Base-by-base conservation (phyloP, 2,888 invertebrate species). In the Gymnoscelis rufifasciata region DNA sequence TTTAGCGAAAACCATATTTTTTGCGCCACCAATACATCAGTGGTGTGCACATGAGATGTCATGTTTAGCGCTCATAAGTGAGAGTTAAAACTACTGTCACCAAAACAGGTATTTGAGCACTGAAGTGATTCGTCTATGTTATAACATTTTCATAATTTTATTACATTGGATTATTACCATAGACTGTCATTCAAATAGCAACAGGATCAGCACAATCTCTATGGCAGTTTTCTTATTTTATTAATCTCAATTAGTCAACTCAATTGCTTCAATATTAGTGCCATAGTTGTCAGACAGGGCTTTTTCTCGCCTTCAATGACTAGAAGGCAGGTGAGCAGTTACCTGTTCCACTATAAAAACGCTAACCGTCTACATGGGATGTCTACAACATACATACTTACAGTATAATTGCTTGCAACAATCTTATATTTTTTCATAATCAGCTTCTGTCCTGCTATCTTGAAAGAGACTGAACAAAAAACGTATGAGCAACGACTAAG, bases 21-120 rank as follows among this genome's bases (percentile, higher is more conserved):
- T 88, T 87, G 78, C 75, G 63, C 64, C 78, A 80, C 79, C 78
- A 83, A 83, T 83, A 81, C 74, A 72, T 81, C 64, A 73, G 74
- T 76, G 76, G 70, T 71, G 71, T 71, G 75, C 74, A 71, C 76
- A 69, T 71, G 74, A 78, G 74, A 80, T 78, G 67, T 68, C 74
- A 74, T 69, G 74, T 78, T 19, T 35, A 84, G 83, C 83, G 81
- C 78, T 76, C 73, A 81, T 73, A 64, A 87, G 88, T 86, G 88
- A 88, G 88, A 88, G 88, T 87, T 83, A 78, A 73, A 19, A 75
- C 77, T 74, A 77, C 76, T 82, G 80, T 82, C 78, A 78, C 79
- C 83, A 74, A 86, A 87, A 86, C 86, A 82, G 82, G 84, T 81
- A 83, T 78, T 67, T 68, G 71, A 77, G 74, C 69, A 66, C 68